Percentiles rank a stretch among this genome's conserved stretches.
Conservation (phyloP, 2,113 vertebrate species). For the Amphiprion percula region DNA sequence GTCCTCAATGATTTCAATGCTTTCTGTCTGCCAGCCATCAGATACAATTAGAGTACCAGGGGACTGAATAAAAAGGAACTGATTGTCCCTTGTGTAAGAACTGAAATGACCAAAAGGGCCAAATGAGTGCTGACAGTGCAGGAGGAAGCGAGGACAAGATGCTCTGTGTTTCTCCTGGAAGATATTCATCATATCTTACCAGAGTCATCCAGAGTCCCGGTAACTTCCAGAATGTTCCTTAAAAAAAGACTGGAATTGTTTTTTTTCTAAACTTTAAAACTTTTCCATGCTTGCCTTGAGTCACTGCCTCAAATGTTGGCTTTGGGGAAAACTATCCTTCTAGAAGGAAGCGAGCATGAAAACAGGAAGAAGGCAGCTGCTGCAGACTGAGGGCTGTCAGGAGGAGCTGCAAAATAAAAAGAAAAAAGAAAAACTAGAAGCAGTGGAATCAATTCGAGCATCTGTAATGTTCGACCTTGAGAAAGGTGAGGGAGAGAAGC, state of each 20-base stretch:
- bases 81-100: constrained; percentile 40
- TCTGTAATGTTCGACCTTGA: background rate
- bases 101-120: constrained; percentile 17
- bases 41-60: background rate
- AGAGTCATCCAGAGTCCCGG: background rate
- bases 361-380: constrained; percentile 68
- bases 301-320: constrained; percentile 19
- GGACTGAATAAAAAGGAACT: constrained; percentile 35
- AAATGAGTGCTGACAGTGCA: constrained; percentile 39
- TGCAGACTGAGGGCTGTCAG: constrained; percentile 26
- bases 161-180: constrained; percentile 22
- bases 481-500: background rate
- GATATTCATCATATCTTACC: constrained; percentile 17
- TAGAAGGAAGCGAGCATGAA: constrained; percentile 63
- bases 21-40: constrained; percentile 5
- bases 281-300: constrained; percentile 38
- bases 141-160: constrained; percentile 40
- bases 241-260: background rate
- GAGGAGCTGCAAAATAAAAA: constrained; percentile 29
- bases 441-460: background rate
- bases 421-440: constrained; percentile 6
- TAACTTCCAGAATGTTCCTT: background rate
- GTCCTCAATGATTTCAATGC: background rate
- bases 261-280: background rate
- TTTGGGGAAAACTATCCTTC: constrained; percentile 53